These are phyloP conservation scores for Pseudeuparius sepicola DNA, from an alignment of 2,888 invertebrate species.

Conservation along the genomic window DNA sequence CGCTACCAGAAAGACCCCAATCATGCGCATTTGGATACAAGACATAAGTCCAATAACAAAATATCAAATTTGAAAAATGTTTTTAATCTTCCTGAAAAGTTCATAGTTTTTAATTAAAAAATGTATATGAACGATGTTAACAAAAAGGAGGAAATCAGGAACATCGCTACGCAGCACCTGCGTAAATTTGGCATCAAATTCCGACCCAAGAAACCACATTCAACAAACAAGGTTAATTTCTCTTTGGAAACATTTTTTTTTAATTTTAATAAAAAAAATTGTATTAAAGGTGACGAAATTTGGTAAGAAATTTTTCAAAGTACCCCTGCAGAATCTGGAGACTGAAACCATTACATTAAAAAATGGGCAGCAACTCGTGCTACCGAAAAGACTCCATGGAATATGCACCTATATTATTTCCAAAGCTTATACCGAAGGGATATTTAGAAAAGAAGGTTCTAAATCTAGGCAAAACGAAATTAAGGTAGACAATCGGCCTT, in stretches of 20 bases:
- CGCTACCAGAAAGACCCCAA: too few species aligned
- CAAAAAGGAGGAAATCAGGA: conserved; percentile 45
- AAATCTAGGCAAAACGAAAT: conserved; percentile 73
- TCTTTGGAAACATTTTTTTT: conserved; percentile 8
- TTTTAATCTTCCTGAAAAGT: too few species aligned
- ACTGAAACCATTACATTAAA: conserved; percentile 49
- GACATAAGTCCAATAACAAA: too few species aligned
- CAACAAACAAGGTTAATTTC: conserved; percentile 39
- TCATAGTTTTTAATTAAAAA: too few species aligned
- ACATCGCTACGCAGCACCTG: conserved; percentile 53
- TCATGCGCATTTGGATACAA: too few species aligned
- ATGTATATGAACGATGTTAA: conserved; percentile 48
- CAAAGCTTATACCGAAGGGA: conserved; percentile 66
- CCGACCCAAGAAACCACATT: conserved; percentile 54
- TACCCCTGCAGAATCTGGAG: conserved; percentile 43
- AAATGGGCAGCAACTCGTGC: conserved; percentile 58
- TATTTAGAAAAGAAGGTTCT: conserved; percentile 84
- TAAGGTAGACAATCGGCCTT: conserved; percentile 52
- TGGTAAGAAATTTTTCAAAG: conserved; percentile 44
- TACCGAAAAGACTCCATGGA: conserved; percentile 64
- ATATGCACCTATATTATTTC: conserved; percentile 58
- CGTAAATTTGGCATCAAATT: conserved; percentile 62
- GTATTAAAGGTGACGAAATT: conserved; percentile 22
- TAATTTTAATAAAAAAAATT: conserved; percentile 2
- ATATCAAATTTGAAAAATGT: too few species aligned